Conservation (phyloP, 2,888 invertebrate species). For the Hipparchia semele region DNA sequence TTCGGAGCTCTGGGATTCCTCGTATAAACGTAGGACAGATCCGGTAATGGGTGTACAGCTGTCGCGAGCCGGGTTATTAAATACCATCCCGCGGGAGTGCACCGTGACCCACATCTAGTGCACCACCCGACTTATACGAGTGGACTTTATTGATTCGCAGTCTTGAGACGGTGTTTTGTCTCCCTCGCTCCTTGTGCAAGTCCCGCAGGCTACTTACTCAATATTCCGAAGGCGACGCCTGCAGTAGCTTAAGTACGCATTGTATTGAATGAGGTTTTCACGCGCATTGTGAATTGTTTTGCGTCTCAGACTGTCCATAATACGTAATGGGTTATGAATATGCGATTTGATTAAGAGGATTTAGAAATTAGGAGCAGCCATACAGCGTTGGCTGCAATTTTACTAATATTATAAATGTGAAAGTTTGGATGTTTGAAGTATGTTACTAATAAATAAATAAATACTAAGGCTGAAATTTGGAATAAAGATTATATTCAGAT, state of each 20-base stretch:
- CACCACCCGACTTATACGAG: constrained; percentile 76
- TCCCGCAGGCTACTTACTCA: constrained; percentile 74
- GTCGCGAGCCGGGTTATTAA: constrained; percentile 69
- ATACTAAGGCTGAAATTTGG: too few relatives aligned
- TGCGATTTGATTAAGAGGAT: neutral
- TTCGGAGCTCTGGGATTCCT: constrained; percentile 50
- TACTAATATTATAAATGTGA: neutral
- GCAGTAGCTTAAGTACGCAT: constrained; percentile 70
- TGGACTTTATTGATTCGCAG: constrained; percentile 84
- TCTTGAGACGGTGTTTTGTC: constrained; percentile 78
- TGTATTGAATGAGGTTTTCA: constrained; percentile 58
- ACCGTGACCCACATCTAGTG: constrained; percentile 80
- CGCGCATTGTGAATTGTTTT: constrained; percentile 44
- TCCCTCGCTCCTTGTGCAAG: constrained; percentile 58
- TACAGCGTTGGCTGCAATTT: neutral
- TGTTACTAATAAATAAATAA: constrained; percentile 9
- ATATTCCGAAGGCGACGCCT: constrained; percentile 74
- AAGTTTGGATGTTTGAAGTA: neutral
- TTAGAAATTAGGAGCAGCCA: neutral
- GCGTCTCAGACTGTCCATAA: constrained; percentile 43
- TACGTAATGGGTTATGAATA: neutral
- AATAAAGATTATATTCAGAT: too few relatives aligned
- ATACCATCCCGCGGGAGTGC: constrained; percentile 73
- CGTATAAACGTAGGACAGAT: constrained; percentile 52
- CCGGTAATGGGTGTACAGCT: constrained; percentile 69